Base-by-base conservation (phyloP, 92 coral and sea anemone species). In the Phenganax stokvisi region DNA sequence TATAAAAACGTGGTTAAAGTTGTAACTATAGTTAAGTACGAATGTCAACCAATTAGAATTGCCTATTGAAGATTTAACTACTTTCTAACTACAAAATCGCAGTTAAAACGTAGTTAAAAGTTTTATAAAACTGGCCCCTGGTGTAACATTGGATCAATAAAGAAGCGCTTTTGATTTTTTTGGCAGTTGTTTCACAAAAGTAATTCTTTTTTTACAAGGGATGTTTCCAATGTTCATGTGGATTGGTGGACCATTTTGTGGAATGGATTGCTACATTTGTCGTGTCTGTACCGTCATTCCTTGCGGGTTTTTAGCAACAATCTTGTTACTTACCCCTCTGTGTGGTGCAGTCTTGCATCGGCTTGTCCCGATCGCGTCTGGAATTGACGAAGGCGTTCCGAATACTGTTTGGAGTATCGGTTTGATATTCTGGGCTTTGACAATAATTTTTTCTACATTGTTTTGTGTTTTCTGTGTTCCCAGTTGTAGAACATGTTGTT, bases 211-310 rank as follows among this genome's bases (percentile, higher is more conserved):
- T 31, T 47, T 25, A 64, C 20, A 2, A 15, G 6, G 47, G 7
- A 94, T 94, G 80, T 86, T 94, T 56, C 98, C 98, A 2, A 85
- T 94, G 71, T 94, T 92, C 87, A 84, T 93, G 55, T 94, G 98
- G 98, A 87, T 94, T 51, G 98, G 98, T 29, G 92, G 92, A 67
- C 98, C 98, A 0, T 94, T 92, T 91, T 94, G 98, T 76, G 83
- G 83, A 30, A 79, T 79, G 83, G 83, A 79, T 20, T 79, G 83
- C 53, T 79, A 79, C 83, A 79, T 79, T 31, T 84, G 92, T 51
- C 98, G 98, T 53, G 81, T 94, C 70, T 89, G 90, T 71, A 87
- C 90, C 80, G 98, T 94, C 71, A 86, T 94, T 8, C 98, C 98
- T 62, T 92, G 94, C 7, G 98, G 98, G 27, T 86, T 94, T 83